These are phyloP conservation scores for Ophion ventricosus DNA, from an alignment of 2,888 invertebrate genomes.

Conservation along the genomic window DNA sequence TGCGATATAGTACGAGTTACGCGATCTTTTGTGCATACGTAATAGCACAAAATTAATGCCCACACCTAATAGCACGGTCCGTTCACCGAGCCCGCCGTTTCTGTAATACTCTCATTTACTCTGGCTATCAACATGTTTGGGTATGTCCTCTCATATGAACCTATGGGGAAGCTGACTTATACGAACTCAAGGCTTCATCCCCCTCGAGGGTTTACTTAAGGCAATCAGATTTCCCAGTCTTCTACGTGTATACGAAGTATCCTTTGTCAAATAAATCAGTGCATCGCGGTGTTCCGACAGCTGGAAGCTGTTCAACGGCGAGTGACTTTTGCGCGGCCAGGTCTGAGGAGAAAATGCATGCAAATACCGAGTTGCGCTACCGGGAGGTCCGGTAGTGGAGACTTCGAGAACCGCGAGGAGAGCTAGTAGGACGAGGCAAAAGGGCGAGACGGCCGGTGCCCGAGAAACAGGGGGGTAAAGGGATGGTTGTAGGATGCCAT, in stretches of 20 bases:
- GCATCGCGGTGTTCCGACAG: constrained; percentile 6
- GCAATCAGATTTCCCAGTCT: constrained; percentile 47
- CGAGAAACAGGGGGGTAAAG: constrained; percentile 38
- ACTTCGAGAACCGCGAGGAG: constrained; percentile 34
- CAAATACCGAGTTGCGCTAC: constrained; percentile 63
- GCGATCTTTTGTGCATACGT: too few relatives aligned
- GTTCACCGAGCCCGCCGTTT: too few relatives aligned
- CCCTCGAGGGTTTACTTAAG: background rate
- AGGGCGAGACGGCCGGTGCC: constrained; percentile 22
- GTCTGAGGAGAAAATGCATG: constrained; percentile 47
- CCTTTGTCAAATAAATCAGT: constrained; percentile 57
- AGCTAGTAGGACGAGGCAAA: constrained; percentile 28
- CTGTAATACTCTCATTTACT: constrained; percentile 20
- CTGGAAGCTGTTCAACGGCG: constrained; percentile 38
- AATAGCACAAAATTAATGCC: too few relatives aligned
- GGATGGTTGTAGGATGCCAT: constrained; percentile 55
- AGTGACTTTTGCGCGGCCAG: constrained; percentile 51
- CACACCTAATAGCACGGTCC: too few relatives aligned
- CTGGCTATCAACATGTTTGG: constrained; percentile 8
- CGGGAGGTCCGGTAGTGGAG: constrained; percentile 54
- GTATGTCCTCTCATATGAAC: background rate
- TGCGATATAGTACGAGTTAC: too few relatives aligned
- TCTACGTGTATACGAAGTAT: constrained; percentile 53
- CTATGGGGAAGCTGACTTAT: background rate
- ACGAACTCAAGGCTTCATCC: too few relatives aligned